phyloP scores from a whole-genome alignment of 1,140 invertebrate species.

The Drosophila chauvacae region DNA sequence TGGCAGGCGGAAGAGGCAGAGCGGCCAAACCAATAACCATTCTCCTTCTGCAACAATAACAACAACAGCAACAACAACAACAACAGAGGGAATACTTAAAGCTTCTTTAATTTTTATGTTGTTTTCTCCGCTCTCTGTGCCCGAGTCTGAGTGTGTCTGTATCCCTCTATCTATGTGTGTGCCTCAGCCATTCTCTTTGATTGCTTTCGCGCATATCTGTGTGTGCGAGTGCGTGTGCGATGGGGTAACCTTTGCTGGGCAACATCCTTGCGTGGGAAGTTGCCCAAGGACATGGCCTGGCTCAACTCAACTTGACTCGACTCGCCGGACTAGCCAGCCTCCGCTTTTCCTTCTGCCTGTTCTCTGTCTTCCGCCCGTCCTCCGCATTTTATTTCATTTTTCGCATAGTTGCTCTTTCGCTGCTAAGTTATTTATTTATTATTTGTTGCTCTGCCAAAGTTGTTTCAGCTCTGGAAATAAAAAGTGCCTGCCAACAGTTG shows the following conservation, averaged over 20 bases:
- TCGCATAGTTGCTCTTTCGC: conserved; percentile 41
- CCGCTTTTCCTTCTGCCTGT: conserved; percentile 24
- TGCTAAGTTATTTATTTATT: conserved; percentile 73
- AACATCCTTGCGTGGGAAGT: conserved; percentile 81
- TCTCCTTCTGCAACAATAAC: conserved; percentile 15
- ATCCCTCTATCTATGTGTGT: conserved; percentile 47
- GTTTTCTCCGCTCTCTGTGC: conserved; percentile 79
- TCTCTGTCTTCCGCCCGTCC: conserved; percentile 7
- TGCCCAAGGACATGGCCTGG: conserved; percentile 83
- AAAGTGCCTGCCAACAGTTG: conserved; percentile 46
- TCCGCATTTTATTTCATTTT: conserved; percentile 31
- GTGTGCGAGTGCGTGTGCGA: conserved; percentile 35
- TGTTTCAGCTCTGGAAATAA: conserved; percentile 54
- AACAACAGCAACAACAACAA: conserved; percentile 37
- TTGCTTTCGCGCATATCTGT: conserved; percentile 59
- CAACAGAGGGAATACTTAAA: conserved; percentile 69
- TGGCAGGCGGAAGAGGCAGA: conserved; percentile 10
- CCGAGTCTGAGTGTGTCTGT: conserved; percentile 27
- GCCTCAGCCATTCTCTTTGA: conserved; percentile 71
- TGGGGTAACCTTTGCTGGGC: conserved; percentile 75
- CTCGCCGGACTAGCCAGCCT: conserved; percentile 57
- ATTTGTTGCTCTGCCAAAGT: conserved; percentile 66
- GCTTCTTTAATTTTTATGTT: conserved; percentile 83
- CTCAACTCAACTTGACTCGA: conserved; percentile 56
- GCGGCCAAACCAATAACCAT: conserved; percentile 29